Base-by-base conservation (phyloP, 1,140 invertebrate species). In the Pseudachorutes palmiensis region DNA sequence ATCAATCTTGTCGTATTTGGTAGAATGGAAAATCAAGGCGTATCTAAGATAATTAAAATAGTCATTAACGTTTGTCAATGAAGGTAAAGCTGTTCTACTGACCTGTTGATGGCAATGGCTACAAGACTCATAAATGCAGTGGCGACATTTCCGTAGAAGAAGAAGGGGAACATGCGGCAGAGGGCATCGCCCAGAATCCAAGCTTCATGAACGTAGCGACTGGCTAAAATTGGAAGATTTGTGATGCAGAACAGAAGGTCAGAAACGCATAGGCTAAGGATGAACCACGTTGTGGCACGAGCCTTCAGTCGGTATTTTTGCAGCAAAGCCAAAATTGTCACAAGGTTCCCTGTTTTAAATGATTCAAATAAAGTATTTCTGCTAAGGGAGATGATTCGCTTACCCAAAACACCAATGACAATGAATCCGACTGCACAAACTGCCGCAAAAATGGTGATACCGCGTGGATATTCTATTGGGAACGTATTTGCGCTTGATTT, bases 131-230 rank as follows among this genome's bases (percentile, higher is more conserved):
- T 81, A 29, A 94, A 79, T 0, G 89, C 92, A 16, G 90, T 87
- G 1, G 88, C 90, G 16, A 93, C 89, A 76, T 93, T 93, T 63
- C 89, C 90, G 77, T 93, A 93, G 78, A 92, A 92, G 72, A 93
- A 86, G 69, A 93, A 86, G 0, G 91, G 90, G 78, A 93, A 94
- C 75, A 92, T 82, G 76, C 86, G 84, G 77, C 91, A 93, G 16
- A 92, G 81, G 1, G 82, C 82, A 1, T 86, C 83, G 1, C 90
- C 90, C n/a, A 92, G 81, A 32, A 87, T 82, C 91, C 91, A 94
- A 64, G 84, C 83, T 79, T 90, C 84, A 75, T 88, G 82, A 72
- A 71, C 64, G 22, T 68, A 71, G 55, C 70, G 62, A 26, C 85
- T 87, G 24, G 89, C 89, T 1, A 89, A 92, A 48, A 92, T 79